Percentiles rank a stretch among this genome's conserved stretches.
Conservation (phyloP, 2,797 vertebrate genomes). For the Karalla daura region DNA sequence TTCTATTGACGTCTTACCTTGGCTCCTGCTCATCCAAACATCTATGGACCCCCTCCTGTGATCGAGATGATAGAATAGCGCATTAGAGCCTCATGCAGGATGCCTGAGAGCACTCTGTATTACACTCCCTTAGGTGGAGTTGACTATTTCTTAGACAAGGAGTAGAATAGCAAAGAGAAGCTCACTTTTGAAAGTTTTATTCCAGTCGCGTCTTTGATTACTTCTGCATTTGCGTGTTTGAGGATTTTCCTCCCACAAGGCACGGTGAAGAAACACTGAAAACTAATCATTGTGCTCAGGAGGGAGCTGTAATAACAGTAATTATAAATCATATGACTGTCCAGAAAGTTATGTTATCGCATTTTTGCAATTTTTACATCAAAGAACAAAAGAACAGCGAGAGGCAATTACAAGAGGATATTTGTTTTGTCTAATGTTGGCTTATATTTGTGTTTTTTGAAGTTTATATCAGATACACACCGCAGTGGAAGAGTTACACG, state of each 20-base stretch:
- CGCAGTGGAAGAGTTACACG: not conserved
- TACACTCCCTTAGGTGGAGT: slow-evolving; percentile 63
- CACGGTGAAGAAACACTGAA: slow-evolving; percentile 39
- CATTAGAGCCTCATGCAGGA: slow-evolving; percentile 39
- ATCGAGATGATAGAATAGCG: slow-evolving; percentile 60
- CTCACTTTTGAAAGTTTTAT: slow-evolving; percentile 60
- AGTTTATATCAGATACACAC: slow-evolving; percentile 23
- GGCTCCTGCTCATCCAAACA: slow-evolving; percentile 53
- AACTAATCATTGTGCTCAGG: slow-evolving; percentile 61
- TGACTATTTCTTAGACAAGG: slow-evolving; percentile 57
- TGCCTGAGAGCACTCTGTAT: slow-evolving; percentile 58
- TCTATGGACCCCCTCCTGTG: slow-evolving; percentile 60
- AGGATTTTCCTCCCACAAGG: slow-evolving; percentile 43
- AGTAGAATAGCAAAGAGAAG: slow-evolving; percentile 37
- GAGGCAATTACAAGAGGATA: slow-evolving; percentile 21
- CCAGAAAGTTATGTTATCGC: slow-evolving; percentile 40
- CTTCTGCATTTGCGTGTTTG: slow-evolving; percentile 49
- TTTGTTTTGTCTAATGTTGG: slow-evolving; percentile 1
- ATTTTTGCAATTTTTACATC: slow-evolving; percentile 42
- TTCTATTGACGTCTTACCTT: slow-evolving; percentile 39
- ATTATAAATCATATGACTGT: slow-evolving; percentile 36
- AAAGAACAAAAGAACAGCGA: slow-evolving; percentile 36
- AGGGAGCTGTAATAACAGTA: slow-evolving; percentile 45
- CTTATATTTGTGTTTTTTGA: slow-evolving; percentile 11
- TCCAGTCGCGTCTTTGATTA: slow-evolving; percentile 61